A percentile compares a stretch with the other conserved stretches of the same genome.
These are phyloP conservation scores for Byasa hedistus DNA, from an alignment of 2,888 invertebrate genomes.

Conservation along the genomic window DNA sequence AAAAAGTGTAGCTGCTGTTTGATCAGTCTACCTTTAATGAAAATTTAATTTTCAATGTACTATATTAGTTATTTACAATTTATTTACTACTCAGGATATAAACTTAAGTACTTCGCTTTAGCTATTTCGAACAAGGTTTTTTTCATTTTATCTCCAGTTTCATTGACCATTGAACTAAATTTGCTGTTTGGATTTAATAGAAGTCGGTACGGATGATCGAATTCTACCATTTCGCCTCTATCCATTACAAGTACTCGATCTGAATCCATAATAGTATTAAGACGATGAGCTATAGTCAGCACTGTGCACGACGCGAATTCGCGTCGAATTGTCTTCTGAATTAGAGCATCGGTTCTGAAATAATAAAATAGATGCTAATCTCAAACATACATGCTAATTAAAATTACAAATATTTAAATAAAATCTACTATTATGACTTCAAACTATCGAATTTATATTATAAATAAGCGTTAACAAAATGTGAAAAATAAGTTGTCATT, in stretches of 20 bases:
- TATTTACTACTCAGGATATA: conserved; percentile 37
- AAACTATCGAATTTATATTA: too few relatives aligned
- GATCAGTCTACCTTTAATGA: too few relatives aligned
- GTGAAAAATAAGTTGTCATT: too few relatives aligned
- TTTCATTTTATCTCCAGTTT: conserved; percentile 80
- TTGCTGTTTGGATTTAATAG: conserved; percentile 79
- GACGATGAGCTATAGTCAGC: conserved; percentile 92
- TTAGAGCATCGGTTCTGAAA: conserved; percentile 83
- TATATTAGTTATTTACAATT: neutral
- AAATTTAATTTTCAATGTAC: too few relatives aligned
- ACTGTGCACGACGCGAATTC: conserved; percentile 91
- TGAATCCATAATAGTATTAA: conserved; percentile 95
- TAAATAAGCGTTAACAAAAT: too few relatives aligned
- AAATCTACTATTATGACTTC: neutral
- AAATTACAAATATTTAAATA: neutral
- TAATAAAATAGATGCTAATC: neutral
- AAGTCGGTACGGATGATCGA: conserved; percentile 83
- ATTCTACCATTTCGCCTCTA: conserved; percentile 86
- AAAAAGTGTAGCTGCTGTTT: neutral
- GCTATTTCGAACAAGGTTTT: conserved; percentile 57
- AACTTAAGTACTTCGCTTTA: conserved; percentile 54
- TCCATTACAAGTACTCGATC: conserved; percentile 93
- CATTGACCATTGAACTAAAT: conserved; percentile 83
- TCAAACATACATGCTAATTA: too few relatives aligned
- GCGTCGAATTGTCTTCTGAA: conserved; percentile 88